phyloP scores from a whole-genome alignment of 2,888 invertebrate species.

The Cataglyphis cursor region DNA sequence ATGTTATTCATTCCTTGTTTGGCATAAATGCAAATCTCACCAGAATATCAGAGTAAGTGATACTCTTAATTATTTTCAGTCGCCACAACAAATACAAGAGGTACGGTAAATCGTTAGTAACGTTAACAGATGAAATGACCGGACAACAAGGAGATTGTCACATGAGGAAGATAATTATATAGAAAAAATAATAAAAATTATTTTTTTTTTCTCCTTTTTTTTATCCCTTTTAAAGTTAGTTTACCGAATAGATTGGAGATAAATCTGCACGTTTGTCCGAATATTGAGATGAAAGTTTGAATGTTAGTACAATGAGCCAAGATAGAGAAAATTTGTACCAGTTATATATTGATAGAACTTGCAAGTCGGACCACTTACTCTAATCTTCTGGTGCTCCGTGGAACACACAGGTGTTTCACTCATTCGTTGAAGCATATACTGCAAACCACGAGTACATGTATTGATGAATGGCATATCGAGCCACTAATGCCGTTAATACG shows the following conservation, averaged over 20 bases:
- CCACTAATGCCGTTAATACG: conserved; percentile 36
- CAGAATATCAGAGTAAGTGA: conserved; percentile 86
- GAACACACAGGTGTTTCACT: conserved; percentile 93
- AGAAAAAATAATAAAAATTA: background rate
- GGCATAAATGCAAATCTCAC: conserved; percentile 66
- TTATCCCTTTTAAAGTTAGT: conserved; percentile 27
- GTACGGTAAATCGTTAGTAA: conserved; percentile 74
- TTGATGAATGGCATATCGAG: conserved; percentile 72
- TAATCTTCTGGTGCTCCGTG: conserved; percentile 95
- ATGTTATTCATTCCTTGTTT: conserved; percentile 47
- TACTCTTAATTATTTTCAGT: conserved; percentile 68
- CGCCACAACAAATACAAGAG: conserved; percentile 45
- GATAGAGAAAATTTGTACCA: conserved; percentile 77
- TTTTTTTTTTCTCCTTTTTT: background rate
- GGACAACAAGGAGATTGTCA: conserved; percentile 54
- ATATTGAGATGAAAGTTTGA: conserved; percentile 55
- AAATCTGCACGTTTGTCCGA: conserved; percentile 30
- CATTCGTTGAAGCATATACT: conserved; percentile 96
- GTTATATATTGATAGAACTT: conserved; percentile 77
- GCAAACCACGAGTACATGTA: conserved; percentile 88
- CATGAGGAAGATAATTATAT: conserved; percentile 38
- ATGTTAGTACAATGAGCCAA: conserved; percentile 69
- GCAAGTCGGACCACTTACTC: conserved; percentile 91
- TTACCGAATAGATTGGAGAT: background rate
- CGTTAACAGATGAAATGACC: conserved; percentile 67